A percentile compares a stretch with the other conserved stretches of the same genome.
phyloP scores from a whole-genome alignment of 2,113 vertebrate genomes.

The Sakesphorus luctuosus region DNA sequence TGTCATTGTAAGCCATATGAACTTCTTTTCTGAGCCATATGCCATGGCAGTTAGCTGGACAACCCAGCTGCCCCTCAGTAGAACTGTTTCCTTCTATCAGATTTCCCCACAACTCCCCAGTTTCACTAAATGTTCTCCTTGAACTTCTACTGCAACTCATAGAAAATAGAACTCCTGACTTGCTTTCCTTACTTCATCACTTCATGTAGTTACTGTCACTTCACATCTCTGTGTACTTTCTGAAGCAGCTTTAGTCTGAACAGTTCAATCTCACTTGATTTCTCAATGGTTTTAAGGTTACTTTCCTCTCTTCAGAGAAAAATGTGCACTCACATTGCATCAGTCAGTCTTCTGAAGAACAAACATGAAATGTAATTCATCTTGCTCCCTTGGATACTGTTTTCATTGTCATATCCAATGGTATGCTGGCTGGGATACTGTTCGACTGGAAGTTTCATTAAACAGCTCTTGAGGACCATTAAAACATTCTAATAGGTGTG shows the following conservation, averaged over 20 bases:
- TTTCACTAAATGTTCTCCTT: neutral
- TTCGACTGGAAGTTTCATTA: conserved; percentile 43
- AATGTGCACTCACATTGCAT: neutral
- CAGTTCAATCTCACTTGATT: neutral
- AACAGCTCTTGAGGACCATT: conserved; percentile 4
- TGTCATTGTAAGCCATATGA: neutral
- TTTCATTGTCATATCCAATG: conserved; percentile 55
- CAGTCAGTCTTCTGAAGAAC: neutral
- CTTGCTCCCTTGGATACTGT: conserved; percentile 1
- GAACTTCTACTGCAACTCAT: neutral
- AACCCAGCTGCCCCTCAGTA: neutral
- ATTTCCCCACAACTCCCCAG: neutral
- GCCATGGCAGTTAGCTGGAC: neutral
- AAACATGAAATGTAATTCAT: neutral
- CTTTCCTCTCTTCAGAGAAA: neutral
- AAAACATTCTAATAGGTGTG: conserved; percentile 48
- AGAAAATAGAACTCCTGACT: neutral
- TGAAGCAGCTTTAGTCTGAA: neutral
- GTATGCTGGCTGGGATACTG: conserved; percentile 50
- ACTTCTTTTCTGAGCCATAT: neutral
- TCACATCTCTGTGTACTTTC: neutral
- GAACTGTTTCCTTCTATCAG: neutral
- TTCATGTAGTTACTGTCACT: neutral
- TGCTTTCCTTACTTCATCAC: neutral
- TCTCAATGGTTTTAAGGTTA: neutral